phyloP scores from a whole-genome alignment of 2,888 invertebrate genomes.

The Cantharis nigra region DNA sequence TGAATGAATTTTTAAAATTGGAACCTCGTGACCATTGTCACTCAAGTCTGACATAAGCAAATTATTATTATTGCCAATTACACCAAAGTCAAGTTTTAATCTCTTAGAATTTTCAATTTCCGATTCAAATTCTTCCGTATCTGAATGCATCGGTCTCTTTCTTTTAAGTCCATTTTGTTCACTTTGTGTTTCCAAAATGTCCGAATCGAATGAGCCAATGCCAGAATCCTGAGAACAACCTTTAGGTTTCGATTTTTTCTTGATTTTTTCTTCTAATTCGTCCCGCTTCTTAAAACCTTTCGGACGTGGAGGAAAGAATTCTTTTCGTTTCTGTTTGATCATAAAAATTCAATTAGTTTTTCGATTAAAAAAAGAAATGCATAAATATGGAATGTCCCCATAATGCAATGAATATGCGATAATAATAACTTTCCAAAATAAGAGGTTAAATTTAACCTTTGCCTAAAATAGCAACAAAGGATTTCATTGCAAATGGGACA shows the following conservation, averaged over 20 bases:
- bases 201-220: constrained; percentile 42
- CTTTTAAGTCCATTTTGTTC: not conserved
- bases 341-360: not conserved
- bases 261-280: not conserved
- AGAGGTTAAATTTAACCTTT: not conserved
- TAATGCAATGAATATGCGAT: not conserved
- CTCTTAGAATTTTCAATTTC: not conserved
- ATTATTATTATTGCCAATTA: not conserved
- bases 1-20: not conserved
- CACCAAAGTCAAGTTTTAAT: not conserved
- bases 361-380: not conserved
- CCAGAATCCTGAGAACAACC: constrained; percentile 53
- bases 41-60: not conserved
- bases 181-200: not conserved
- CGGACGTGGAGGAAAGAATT: constrained; percentile 70
- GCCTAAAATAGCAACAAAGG: not conserved
- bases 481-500: not conserved
- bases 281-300: constrained; percentile 37
- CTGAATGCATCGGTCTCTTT: not conserved
- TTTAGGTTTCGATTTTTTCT: not conserved
- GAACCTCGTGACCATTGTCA: not conserved
- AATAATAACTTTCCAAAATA: not conserved
- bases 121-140: not conserved
- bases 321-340: constrained; percentile 65
- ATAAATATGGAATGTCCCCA: not conserved